Base-by-base conservation (phyloP, 2,113 vertebrate species). In the Pluvianellus socialis region DNA sequence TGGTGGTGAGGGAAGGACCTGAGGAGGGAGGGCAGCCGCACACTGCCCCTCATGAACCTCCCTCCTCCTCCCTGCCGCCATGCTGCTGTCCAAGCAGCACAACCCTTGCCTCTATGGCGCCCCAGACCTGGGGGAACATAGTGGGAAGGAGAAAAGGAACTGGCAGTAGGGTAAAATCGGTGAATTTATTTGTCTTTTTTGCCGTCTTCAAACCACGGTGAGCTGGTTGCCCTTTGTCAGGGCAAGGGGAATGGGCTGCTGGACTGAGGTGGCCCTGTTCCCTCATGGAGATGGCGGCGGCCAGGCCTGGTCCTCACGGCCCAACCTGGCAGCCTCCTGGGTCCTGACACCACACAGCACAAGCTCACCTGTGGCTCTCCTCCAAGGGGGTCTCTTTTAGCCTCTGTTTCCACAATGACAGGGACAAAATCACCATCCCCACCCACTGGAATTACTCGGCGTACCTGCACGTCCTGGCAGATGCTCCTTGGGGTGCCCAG, bases 101-200 rank as follows among this genome's bases (percentile, higher is more conserved):
- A 45, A 56, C 52, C 27, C 21, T 38, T 10, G 23, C 38, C 53
- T 79, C 71, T 12, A 10, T 49, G 22, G 68, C 86, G 72, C 70
- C 42, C 55, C 45, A 89, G 79, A 52, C 32, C 61, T 55, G 18
- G 79, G 79, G 44, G 42, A 90, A 86, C 65, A 61, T 77, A 75
- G 75, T 52, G 45, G 95, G 95, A 96, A 96, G 58, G 47, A 13
- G 14, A 86, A 73, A 72, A 16, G 38, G 66, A 77, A 45, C 12
- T 35, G 27, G 11, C 13, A 17, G 8, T 62, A 21, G 95, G 94
- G 88, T 24, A 44, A 68, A 45, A 89, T 96, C 92, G 96, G 97
- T 97, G 98, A 98, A 97, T 98, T 98, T 97, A 96, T 94, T 94
- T 97, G 96, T 96, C 97, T 98, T 98, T 97, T 95, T 95, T 97